phyloP scores from a whole-genome alignment of 1,140 invertebrate genomes.

The Ooceraea biroi region DNA sequence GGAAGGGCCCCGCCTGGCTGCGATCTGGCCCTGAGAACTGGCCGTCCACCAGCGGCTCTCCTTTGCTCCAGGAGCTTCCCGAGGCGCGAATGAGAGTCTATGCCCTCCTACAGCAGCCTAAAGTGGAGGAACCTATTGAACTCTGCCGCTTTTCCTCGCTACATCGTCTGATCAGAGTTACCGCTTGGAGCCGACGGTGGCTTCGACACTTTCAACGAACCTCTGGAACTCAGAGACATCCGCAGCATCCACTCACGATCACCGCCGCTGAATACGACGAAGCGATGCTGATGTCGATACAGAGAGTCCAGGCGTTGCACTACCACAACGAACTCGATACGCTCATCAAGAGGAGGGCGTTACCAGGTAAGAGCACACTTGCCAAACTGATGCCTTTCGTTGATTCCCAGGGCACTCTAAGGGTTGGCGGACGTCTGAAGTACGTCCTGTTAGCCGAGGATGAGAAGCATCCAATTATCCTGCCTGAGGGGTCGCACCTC shows the following conservation, averaged over 20 bases:
- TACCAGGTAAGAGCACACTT: accelerated
- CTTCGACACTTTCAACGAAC: no score
- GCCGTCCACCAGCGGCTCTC: not conserved
- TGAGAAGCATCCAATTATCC: not conserved
- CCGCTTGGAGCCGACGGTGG: not conserved
- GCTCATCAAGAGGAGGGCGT: no score
- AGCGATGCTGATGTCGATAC: not conserved
- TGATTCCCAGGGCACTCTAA: not conserved
- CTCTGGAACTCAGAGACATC: not conserved
- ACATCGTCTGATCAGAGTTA: not conserved
- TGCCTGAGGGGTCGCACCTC: not conserved
- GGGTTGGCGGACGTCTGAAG: not conserved
- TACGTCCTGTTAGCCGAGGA: not conserved
- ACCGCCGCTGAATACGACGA: not conserved
- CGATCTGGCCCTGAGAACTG: not conserved
- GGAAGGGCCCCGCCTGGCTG: not conserved
- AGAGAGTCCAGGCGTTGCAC: not conserved
- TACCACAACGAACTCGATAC: no score
- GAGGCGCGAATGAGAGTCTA: no score
- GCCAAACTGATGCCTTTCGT: not conserved
- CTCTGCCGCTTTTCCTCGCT: not conserved
- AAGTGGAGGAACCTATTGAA: no score
- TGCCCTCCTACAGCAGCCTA: no score
- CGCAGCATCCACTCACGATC: not conserved
- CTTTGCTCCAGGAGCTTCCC: no score